Percentiles rank a stretch among this genome's conserved stretches.
Evolutionary conservation across 2,113 vertebrate genomes (phyloP).

Genomic region (Hippoglossus stenolepis): DNA sequence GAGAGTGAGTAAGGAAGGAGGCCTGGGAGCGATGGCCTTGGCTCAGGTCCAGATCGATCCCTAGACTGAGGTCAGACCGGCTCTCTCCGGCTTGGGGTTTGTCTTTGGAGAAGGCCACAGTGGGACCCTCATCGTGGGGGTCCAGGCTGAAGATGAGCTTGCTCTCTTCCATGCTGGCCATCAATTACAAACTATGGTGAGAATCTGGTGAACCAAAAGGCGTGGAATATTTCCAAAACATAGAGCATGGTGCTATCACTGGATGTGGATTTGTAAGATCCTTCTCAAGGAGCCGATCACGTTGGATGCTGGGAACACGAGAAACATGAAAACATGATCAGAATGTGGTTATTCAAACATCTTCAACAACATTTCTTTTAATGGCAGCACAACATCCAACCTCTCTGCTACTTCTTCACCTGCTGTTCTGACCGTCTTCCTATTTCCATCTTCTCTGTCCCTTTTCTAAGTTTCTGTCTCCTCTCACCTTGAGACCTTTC

Average conservation of each 20-base stretch:
- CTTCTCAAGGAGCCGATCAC: neutral
- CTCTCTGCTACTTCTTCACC: neutral
- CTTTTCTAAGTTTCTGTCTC: neutral
- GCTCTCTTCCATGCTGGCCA: slow-evolving; percentile 61
- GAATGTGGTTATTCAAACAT: neutral
- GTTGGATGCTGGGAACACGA: slow-evolving; percentile 33
- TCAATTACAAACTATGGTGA: slow-evolving; percentile 40
- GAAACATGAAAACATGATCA: neutral
- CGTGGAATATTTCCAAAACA: neutral
- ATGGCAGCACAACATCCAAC: too few relatives aligned
- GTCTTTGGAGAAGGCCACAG: slow-evolving; percentile 73
- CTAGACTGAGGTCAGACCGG: slow-evolving; percentile 45
- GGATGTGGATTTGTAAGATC: neutral
- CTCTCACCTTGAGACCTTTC: neutral
- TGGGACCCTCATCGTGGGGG: slow-evolving; percentile 61
- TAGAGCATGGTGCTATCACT: neutral
- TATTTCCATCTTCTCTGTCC: neutral
- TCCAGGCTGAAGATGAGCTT: slow-evolving; percentile 76
- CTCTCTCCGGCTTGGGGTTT: slow-evolving; percentile 34
- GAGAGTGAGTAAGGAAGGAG: slow-evolving; percentile 52
- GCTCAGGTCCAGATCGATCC: slow-evolving; percentile 62
- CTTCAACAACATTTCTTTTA: neutral
- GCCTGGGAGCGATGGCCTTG: slow-evolving; percentile 45
- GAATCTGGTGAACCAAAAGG: slow-evolving; percentile 19
- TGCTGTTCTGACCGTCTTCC: slow-evolving; percentile 1